A percentile compares a stretch with the other conserved stretches of the same genome.
Evolutionary conservation across 2,888 invertebrate genomes (phyloP).

Genomic region (Miltochrista miniata): DNA sequence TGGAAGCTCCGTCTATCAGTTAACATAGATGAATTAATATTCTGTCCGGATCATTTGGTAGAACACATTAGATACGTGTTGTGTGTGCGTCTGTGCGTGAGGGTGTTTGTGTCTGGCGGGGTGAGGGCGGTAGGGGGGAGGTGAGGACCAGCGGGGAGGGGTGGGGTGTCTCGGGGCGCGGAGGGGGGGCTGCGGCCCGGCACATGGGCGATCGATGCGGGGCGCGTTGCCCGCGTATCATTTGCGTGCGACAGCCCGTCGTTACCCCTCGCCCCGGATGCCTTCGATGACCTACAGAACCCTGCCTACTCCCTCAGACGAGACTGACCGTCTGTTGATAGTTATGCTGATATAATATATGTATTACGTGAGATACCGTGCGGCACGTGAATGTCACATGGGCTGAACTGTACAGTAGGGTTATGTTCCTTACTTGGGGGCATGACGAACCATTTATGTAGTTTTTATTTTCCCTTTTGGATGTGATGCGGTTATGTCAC

Average conservation of each 20-base stretch:
- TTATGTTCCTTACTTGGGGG: slow-evolving; percentile 16
- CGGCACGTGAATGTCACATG: slow-evolving; percentile 44
- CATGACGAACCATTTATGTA: slow-evolving; percentile 5
- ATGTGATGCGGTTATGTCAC: background rate
- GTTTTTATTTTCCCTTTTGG: slow-evolving; percentile 18
- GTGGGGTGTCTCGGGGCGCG: slow-evolving; percentile 28
- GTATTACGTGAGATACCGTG: slow-evolving; percentile 17
- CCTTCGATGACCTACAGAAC: slow-evolving; percentile 50
- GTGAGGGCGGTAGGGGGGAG: slow-evolving; percentile 29
- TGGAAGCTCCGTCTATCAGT: slow-evolving; percentile 15
- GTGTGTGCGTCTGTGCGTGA: slow-evolving; percentile 67
- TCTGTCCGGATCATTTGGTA: slow-evolving; percentile 77
- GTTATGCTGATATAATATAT: slow-evolving; percentile 21
- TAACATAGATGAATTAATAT: slow-evolving; percentile 58
- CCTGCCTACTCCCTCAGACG: slow-evolving; percentile 21
- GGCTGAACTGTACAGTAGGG: too few species aligned
- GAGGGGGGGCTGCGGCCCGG: slow-evolving; percentile 53
- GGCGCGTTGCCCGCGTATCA: slow-evolving; percentile 72
- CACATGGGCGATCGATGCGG: slow-evolving; percentile 75
- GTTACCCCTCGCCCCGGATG: slow-evolving; percentile 49
- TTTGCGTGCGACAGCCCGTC: slow-evolving; percentile 71
- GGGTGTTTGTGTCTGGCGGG: slow-evolving; percentile 59
- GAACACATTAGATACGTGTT: slow-evolving; percentile 69
- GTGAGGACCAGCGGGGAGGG: slow-evolving; percentile 33
- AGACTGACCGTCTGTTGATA: slow-evolving; percentile 17